Evolutionary conservation across 2,888 invertebrate species (phyloP).

Genomic region (Agonum fuliginosum): DNA sequence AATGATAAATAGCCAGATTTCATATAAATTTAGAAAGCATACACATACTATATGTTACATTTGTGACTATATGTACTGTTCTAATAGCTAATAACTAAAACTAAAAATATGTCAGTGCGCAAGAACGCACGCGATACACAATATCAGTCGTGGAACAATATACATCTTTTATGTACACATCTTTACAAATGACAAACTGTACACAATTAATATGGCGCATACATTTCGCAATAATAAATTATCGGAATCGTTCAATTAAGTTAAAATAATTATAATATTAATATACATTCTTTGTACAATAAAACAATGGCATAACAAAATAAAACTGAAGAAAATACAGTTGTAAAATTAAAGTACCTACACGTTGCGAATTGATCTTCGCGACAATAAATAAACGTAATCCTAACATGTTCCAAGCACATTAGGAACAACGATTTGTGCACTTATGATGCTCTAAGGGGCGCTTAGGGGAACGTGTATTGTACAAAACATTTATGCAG

Average conservation of each 20-base stretch:
- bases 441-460: conserved; percentile 44
- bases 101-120: conserved; percentile 50
- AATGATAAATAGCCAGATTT: conserved; percentile 55
- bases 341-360: background rate
- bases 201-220: conserved; percentile 58
- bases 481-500: conserved; percentile 56
- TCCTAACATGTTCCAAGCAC: conserved; percentile 34
- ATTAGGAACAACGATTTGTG: conserved; percentile 56
- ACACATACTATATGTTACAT: conserved; percentile 58
- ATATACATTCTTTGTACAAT: conserved; percentile 47
- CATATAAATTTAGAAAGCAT: conserved; percentile 58
- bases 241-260: conserved; percentile 19
- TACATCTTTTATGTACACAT: conserved; percentile 64
- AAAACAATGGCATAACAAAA: conserved; percentile 22
- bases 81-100: conserved; percentile 43
- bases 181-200: conserved; percentile 61
- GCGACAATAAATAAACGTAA: conserved; percentile 9
- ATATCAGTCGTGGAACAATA: conserved; percentile 64
- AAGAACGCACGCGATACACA: conserved; percentile 56
- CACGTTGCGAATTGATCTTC: background rate
- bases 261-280: too few species aligned
- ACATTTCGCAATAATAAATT: conserved; percentile 42
- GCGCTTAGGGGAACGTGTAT: conserved; percentile 48
- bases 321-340: conserved; percentile 2
- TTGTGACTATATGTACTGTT: conserved; percentile 49